Percentiles rank a stretch among this genome's conserved stretches.
Conservation (phyloP, 2,888 invertebrate species). For the Fragum whitleyi region DNA sequence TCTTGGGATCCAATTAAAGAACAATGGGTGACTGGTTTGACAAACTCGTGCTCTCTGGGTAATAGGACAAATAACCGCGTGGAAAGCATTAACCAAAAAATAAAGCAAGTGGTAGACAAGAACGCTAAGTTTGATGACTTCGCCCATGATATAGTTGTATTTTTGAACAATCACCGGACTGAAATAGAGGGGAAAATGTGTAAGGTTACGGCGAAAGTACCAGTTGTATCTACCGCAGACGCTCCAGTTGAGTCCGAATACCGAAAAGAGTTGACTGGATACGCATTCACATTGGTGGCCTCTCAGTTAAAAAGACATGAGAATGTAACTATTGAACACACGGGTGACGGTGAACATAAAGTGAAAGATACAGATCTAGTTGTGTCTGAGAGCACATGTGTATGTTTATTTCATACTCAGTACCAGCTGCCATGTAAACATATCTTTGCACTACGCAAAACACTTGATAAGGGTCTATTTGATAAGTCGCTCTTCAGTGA, state of each 20-base stretch:
- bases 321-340: neutral
- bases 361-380: too few species aligned
- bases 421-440: conserved; percentile 17
- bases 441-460: conserved; percentile 16
- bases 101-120: conserved; percentile 12
- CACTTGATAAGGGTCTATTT: conserved; percentile 4
- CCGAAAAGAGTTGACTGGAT: neutral
- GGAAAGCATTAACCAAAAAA: neutral
- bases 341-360: too few species aligned
- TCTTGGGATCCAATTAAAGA: conserved; percentile 22
- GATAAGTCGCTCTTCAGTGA: neutral
- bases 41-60: neutral
- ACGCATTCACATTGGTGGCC: neutral
- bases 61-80: conserved; percentile 16
- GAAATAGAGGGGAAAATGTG: conserved; percentile 33
- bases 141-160: conserved; percentile 16
- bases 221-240: neutral
- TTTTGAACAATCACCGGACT: conserved; percentile 20
- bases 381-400: neutral
- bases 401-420: conserved; percentile 12
- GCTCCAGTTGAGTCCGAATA: neutral
- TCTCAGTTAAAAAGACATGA: neutral
- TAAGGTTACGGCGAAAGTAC: conserved; percentile 14
- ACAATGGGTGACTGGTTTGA: conserved; percentile 9
- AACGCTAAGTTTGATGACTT: conserved; percentile 27